Percentiles rank a stretch among this genome's conserved stretches.
Conservation (phyloP, 2,888 invertebrate species). For the Xestia ashworthii region DNA sequence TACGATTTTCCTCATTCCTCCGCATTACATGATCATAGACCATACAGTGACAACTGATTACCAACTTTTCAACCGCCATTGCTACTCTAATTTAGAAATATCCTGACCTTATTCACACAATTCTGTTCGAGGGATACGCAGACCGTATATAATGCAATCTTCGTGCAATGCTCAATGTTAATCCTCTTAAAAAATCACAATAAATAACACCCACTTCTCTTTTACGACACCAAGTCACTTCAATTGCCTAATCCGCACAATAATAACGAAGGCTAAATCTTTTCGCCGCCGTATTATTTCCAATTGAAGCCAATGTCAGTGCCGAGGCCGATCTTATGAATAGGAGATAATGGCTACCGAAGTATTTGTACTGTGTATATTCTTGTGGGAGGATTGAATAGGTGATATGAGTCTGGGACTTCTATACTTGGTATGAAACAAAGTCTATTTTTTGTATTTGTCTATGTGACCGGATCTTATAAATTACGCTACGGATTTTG, state of each 20-base stretch:
- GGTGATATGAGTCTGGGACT: conserved; percentile 7
- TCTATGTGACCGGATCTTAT: not conserved
- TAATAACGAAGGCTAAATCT: conserved; percentile 72
- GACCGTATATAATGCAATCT: not conserved
- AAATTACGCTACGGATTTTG: not conserved
- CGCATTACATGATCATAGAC: not conserved
- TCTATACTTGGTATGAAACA: not conserved
- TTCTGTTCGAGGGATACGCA: not conserved
- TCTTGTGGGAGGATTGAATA: conserved; percentile 35
- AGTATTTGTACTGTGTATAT: conserved; percentile 27
- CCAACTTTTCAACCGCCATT: not conserved
- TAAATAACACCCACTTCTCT: conserved; percentile 33
- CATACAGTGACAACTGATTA: not conserved
- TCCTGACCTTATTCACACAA: conserved; percentile 7
- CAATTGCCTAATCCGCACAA: conserved; percentile 72
- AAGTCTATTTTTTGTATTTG: not conserved
- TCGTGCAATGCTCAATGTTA: conserved; percentile 9
- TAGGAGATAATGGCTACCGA: conserved; percentile 58
- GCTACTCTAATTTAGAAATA: not conserved
- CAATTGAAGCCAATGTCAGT: conserved; percentile 78
- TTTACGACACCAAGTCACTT: conserved; percentile 39
- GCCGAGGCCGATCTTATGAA: conserved; percentile 69
- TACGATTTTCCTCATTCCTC: not conserved
- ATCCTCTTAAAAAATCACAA: conserved; percentile 29
- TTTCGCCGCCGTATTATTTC: conserved; percentile 69